A percentile compares a stretch with the other conserved stretches of the same genome.
Conservation (phyloP, 1,140 invertebrate genomes). For the Orius insidiosus region DNA sequence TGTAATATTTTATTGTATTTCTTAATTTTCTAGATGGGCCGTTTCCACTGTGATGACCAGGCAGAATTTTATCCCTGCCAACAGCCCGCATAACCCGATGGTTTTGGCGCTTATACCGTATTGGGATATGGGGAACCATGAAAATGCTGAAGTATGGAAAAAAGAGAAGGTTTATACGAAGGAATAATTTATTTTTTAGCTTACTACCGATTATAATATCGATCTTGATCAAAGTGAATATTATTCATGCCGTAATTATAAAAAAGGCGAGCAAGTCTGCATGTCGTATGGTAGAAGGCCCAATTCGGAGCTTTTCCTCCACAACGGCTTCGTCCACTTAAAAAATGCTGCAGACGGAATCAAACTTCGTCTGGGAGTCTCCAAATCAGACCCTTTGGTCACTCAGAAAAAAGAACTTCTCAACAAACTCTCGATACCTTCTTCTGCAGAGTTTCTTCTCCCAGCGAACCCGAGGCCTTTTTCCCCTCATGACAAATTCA, state of each 20-base stretch:
- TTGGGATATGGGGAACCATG: slow-evolving; percentile 95
- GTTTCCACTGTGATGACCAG: slow-evolving; percentile 28
- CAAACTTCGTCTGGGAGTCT: slow-evolving; percentile 54
- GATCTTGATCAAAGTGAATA: slow-evolving; percentile 54
- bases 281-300: slow-evolving; percentile 79
- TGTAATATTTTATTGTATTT: not conserved
- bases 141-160: slow-evolving; percentile 52
- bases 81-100: slow-evolving; percentile 32
- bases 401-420: slow-evolving; percentile 38
- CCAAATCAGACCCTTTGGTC: slow-evolving; percentile 51
- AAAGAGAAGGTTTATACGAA: too few relatives aligned
- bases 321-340: slow-evolving; percentile 74
- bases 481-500: slow-evolving; percentile 34
- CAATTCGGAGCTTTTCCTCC: slow-evolving; percentile 75
- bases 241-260: slow-evolving; percentile 53
- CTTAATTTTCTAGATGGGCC: slow-evolving; percentile 22
- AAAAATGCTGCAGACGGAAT: slow-evolving; percentile 58
- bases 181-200: slow-evolving; percentile 32
- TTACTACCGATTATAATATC: slow-evolving; percentile 67
- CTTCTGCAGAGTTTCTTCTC: slow-evolving; percentile 35
- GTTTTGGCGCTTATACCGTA: slow-evolving; percentile 70
- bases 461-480: slow-evolving; percentile 34
- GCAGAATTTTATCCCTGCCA: slow-evolving; percentile 70
- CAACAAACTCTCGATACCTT: slow-evolving; percentile 36
- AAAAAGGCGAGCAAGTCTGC: slow-evolving; percentile 54